These are phyloP conservation scores for Philhelius pedissequus DNA, from an alignment of 2,888 invertebrate genomes.

Conservation along the genomic window DNA sequence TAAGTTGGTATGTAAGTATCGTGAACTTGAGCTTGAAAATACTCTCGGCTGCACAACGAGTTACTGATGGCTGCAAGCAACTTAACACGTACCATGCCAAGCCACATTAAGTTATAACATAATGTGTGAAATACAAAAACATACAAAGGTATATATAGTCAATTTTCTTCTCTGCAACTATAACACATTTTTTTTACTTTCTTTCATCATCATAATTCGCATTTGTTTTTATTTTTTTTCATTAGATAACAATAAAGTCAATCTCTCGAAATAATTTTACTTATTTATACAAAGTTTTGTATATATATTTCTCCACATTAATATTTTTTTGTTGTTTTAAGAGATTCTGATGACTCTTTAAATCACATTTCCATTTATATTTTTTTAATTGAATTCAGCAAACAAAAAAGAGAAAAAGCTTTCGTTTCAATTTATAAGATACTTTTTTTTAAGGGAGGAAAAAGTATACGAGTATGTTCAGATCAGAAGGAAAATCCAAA, in stretches of 20 bases:
- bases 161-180: conserved; percentile 14
- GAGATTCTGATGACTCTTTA: background rate
- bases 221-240: conserved; percentile 37
- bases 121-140: conserved; percentile 5
- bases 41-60: conserved; percentile 28
- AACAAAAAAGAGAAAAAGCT: too few relatives aligned
- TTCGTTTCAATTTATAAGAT: too few relatives aligned
- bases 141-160: too few relatives aligned
- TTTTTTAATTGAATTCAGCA: too few relatives aligned
- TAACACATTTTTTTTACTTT: conserved; percentile 46
- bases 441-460: too few relatives aligned
- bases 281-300: conserved; percentile 9
- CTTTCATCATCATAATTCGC: conserved; percentile 59
- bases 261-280: conserved; percentile 24
- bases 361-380: too few relatives aligned
- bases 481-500: too few relatives aligned
- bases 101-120: background rate
- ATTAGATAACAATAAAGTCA: conserved; percentile 57
- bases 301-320: background rate
- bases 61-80: background rate
- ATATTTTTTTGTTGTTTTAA: conserved; percentile 58
- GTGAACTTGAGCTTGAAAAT: conserved; percentile 68
- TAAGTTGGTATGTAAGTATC: background rate
- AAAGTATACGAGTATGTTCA: too few relatives aligned
- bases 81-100: background rate